Base-by-base conservation (phyloP, 2,797 vertebrate species). In the Rhyacichthys aspro region DNA sequence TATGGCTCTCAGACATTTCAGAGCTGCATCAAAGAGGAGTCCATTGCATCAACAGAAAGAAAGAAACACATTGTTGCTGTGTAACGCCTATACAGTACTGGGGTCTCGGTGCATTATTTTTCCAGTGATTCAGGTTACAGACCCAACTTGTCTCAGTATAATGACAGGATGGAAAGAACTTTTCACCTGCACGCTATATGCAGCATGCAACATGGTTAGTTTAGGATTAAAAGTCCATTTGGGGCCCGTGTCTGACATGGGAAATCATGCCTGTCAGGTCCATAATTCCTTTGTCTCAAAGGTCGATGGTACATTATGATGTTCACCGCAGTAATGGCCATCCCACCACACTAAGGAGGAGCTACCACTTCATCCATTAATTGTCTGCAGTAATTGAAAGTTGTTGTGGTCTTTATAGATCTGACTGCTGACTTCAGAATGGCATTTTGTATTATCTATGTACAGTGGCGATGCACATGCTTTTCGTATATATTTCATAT, bases 91-190 rank as follows among this genome's bases (percentile, higher is more conserved):
- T 94, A 94, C 93, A 93, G 94, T 93, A 91, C 87, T 82, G 82
- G 79, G 63, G 83, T 89, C 90, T 93, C 79, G 84, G 85, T 12
- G 41, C 90, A 80, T 87, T 94, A 91, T 94, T 95, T 92, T 93
- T 93, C 90, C 92, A 86, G 87, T 93, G 95, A 95, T 95, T 96
- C 92, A 65, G 91, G 94, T 98, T 97, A 96, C 95, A 94, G 86
- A 70, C 71, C 69, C 67, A 89, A 92, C 91, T 89, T 76, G 79
- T 79, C 85, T 78, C 70, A 67, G 75, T 88, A 90, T 93, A 94
- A 94, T 85, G 90, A 90, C 53, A 59, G 53, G 86, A 88, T 86
- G 83, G 92, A 94, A 93, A 95, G 90, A 90, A 90, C 92, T 93
- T 94, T 95, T 94, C 93, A 88, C 90, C 88, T 93, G 90, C 93